Evolutionary conservation across 2,113 vertebrate species (phyloP).

Genomic region (Pseudorasbora parva): DNA sequence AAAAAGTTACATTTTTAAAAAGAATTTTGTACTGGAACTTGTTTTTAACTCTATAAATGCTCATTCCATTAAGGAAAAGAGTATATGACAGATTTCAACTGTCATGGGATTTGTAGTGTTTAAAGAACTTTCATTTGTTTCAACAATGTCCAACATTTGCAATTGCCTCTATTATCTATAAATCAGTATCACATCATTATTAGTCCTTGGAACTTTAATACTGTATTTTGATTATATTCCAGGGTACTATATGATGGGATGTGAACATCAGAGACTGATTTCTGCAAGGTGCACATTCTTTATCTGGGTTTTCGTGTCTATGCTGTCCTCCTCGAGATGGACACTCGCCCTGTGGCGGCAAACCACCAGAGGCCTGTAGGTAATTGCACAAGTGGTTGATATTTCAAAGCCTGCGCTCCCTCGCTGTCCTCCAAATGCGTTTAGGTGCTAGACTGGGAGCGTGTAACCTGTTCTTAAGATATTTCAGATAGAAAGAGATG

Average conservation of each 20-base stretch:
- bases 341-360: slow-evolving; percentile 41
- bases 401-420: slow-evolving; percentile 51
- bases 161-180: neutral
- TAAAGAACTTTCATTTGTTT: neutral
- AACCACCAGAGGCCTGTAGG: slow-evolving; percentile 48
- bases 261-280: slow-evolving; percentile 30
- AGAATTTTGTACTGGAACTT: neutral
- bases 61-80: neutral
- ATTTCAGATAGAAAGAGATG: slow-evolving; percentile 53
- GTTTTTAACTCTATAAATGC: neutral
- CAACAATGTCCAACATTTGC: neutral
- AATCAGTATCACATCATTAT: neutral
- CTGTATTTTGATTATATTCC: slow-evolving; percentile 38
- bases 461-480: slow-evolving; percentile 39
- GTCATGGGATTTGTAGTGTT: neutral
- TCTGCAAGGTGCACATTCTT: slow-evolving; percentile 36
- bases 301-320: slow-evolving; percentile 45
- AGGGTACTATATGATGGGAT: slow-evolving; percentile 20
- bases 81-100: neutral
- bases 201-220: slow-evolving; percentile 30
- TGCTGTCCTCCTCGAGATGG: slow-evolving; percentile 43
- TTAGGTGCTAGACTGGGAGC: slow-evolving; percentile 47
- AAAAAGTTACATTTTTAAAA: too few species aligned
- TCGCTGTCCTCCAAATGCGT: slow-evolving; percentile 41
- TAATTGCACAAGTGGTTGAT: slow-evolving; percentile 59